Conservation (phyloP, 2,113 vertebrate species). For the Brienomyrus longianalis region DNA sequence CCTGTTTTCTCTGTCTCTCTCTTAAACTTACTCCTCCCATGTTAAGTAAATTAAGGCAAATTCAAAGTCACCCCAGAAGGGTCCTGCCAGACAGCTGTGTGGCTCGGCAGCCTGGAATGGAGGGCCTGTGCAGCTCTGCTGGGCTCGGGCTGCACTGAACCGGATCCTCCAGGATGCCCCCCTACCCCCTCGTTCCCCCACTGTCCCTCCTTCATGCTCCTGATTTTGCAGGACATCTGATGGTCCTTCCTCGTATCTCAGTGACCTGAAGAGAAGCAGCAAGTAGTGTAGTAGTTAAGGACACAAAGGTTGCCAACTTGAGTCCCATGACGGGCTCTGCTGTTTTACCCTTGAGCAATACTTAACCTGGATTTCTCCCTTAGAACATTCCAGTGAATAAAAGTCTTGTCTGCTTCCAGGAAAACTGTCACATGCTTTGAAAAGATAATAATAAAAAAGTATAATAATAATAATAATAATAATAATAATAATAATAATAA, state of each 20-base stretch:
- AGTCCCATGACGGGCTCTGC: background rate
- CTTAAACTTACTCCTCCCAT: background rate
- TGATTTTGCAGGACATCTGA: conserved; percentile 1
- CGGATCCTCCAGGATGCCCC: background rate
- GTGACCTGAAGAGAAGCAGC: background rate
- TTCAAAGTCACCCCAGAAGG: background rate
- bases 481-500: background rate
- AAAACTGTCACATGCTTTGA: background rate
- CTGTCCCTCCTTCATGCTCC: background rate
- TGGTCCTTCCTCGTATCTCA: background rate
- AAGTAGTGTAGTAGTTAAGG: conserved; percentile 2
- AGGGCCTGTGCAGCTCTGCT: background rate
- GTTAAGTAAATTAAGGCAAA: background rate
- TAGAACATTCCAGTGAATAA: background rate
- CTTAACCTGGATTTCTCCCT: background rate
- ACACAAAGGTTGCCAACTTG: background rate
- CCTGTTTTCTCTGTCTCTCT: background rate
- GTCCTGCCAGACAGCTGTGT: background rate
- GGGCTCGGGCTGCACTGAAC: background rate
- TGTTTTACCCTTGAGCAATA: conserved; percentile 2
- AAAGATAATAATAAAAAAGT: background rate
- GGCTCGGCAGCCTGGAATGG: background rate
- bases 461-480: background rate
- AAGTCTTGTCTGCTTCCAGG: background rate
- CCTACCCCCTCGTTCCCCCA: background rate